A percentile compares a stretch with the other conserved stretches of the same genome.
Conservation (phyloP, 2,888 invertebrate genomes). For the Hedya salicella region DNA sequence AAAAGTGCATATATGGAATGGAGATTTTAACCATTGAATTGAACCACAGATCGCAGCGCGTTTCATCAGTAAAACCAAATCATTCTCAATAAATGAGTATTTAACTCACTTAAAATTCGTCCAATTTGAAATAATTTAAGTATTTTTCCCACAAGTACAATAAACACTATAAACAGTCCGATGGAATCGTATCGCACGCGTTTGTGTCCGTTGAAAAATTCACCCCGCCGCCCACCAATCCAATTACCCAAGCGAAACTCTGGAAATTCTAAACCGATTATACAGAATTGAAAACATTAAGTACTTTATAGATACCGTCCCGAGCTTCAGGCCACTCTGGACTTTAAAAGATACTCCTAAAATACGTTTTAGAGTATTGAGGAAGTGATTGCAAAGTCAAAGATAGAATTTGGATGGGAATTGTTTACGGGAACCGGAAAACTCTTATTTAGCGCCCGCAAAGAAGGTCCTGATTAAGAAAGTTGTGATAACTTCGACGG, state of each 20-base stretch:
- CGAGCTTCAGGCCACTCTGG: constrained; percentile 58
- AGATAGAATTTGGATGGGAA: constrained; percentile 78
- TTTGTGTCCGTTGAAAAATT: constrained; percentile 71
- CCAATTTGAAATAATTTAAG: background rate
- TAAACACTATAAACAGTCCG: constrained; percentile 56
- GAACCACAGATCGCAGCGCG: no score
- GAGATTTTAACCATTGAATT: no score
- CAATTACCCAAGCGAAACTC: constrained; percentile 81
- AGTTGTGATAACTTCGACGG: constrained; percentile 77
- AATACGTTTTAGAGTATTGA: constrained; percentile 58
- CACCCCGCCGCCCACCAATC: constrained; percentile 75
- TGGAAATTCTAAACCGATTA: constrained; percentile 85
- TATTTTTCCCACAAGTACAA: constrained; percentile 42
- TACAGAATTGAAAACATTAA: constrained; percentile 85
- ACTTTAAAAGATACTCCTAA: constrained; percentile 61
- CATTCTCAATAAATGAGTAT: no score
- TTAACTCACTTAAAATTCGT: no score
- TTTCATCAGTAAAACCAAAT: no score
- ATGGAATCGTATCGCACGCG: constrained; percentile 64
- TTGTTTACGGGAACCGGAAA: constrained; percentile 71
- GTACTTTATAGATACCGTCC: constrained; percentile 76
- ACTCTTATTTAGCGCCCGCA: constrained; percentile 72
- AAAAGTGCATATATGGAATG: no score
- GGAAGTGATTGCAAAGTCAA: constrained; percentile 72
- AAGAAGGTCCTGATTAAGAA: constrained; percentile 76